Evolutionary conservation across 2,113 vertebrate genomes (phyloP).

Genomic region (Paracanthobrama guichenoti): DNA sequence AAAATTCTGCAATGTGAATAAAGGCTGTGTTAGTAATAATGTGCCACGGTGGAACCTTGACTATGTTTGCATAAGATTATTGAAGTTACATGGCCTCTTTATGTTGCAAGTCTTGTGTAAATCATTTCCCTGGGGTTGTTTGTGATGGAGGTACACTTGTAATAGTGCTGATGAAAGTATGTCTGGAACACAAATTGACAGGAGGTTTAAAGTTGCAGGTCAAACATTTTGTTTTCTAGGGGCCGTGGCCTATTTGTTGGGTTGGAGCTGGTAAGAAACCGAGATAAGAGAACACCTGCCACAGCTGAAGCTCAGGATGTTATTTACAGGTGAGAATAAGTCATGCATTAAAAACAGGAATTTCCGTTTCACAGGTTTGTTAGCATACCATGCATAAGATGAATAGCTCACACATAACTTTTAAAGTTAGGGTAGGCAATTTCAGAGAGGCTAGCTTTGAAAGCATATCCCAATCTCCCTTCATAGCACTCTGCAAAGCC

Average conservation of each 20-base stretch:
- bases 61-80: background rate
- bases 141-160: background rate
- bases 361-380: background rate
- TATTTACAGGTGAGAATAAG: slow-evolving; percentile 83
- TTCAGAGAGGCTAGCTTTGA: no score
- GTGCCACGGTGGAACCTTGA: slow-evolving; percentile 1
- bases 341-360: background rate
- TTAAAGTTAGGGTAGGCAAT: background rate
- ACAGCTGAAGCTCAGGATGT: slow-evolving; percentile 92
- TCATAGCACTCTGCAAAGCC: no score
- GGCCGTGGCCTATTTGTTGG: slow-evolving; percentile 91
- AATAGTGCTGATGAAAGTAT: background rate
- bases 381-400: background rate
- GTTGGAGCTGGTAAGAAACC: slow-evolving; percentile 89
- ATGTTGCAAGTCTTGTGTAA: slow-evolving; percentile 23
- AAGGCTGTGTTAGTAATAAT: background rate
- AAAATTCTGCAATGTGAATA: background rate
- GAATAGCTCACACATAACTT: background rate
- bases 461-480: no score
- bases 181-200: background rate
- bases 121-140: slow-evolving; percentile 27
- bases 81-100: background rate
- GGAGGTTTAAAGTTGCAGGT: background rate
- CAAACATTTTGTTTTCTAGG: slow-evolving; percentile 67
- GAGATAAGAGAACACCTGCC: slow-evolving; percentile 82